phyloP scores from a whole-genome alignment of 2,113 vertebrate genomes.

The Siniperca knerii region DNA sequence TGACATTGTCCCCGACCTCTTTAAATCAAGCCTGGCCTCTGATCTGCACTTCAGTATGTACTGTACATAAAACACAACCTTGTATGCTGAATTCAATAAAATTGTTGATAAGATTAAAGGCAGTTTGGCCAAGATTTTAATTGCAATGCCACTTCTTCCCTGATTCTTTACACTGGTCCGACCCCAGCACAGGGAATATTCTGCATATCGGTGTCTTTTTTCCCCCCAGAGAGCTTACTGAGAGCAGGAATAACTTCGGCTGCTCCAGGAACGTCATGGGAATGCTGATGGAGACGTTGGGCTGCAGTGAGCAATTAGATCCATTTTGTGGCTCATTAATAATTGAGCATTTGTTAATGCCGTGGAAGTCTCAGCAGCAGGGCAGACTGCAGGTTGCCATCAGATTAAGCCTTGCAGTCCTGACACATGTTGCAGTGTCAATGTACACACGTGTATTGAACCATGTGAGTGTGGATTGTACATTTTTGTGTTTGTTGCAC shows the following conservation, averaged over 20 bases:
- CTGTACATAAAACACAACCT: conserved; percentile 38
- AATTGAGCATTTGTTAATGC: conserved; percentile 76
- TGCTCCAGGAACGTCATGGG: conserved; percentile 40
- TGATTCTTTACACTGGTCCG: conserved; percentile 4
- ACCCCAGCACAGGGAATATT: conserved; percentile 23
- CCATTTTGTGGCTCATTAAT: conserved; percentile 72
- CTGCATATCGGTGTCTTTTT: conserved; percentile 26
- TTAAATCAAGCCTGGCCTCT: conserved; percentile 30
- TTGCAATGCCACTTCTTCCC: background rate
- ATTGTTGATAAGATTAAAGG: conserved; percentile 29
- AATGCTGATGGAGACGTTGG: conserved; percentile 61
- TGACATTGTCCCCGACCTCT: conserved; percentile 48
- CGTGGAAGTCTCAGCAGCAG: conserved; percentile 47
- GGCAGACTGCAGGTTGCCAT: conserved; percentile 41
- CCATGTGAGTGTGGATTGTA: background rate
- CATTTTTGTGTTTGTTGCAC: conserved; percentile 3
- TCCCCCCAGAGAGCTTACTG: conserved; percentile 9
- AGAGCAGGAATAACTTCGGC: conserved; percentile 49
- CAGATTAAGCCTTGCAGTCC: conserved; percentile 45
- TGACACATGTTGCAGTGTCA: conserved; percentile 54
- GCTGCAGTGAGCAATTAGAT: conserved; percentile 67
- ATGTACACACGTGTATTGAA: conserved; percentile 5
- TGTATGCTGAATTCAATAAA: conserved; percentile 50
- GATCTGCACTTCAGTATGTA: conserved; percentile 12
- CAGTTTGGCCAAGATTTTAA: conserved; percentile 28